Conservation (phyloP, 2,113 vertebrate genomes). For the Diadophis punctatus region DNA sequence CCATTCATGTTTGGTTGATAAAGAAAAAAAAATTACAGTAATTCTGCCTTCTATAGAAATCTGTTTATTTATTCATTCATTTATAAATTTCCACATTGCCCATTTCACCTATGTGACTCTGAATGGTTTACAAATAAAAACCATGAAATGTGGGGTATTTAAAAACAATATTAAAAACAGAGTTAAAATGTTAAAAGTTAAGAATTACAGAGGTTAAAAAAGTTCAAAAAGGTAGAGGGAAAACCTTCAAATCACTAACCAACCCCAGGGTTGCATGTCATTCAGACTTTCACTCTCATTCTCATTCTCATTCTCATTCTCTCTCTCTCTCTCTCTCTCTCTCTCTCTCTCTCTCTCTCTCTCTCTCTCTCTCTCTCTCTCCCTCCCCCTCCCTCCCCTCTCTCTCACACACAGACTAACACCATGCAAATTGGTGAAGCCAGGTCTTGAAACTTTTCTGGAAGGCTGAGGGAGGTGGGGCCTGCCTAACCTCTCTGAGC, state of each 20-base stretch:
- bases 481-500: background rate
- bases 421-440: background rate
- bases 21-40: background rate
- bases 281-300: too few species aligned
- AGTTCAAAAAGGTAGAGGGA: background rate
- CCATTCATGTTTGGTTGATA: background rate
- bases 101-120: background rate
- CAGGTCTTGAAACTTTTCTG: background rate
- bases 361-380: too few species aligned
- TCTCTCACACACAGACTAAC: background rate
- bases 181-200: background rate
- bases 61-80: background rate
- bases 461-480: background rate
- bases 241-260: background rate
- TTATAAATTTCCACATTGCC: background rate
- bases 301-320: too few species aligned
- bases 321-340: too few species aligned
- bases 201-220: background rate
- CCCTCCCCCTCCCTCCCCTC: rapidly evolving
- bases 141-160: background rate
- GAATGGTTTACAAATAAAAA: background rate
- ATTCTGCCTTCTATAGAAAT: background rate
- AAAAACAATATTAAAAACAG: background rate
- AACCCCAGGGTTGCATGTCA: background rate
- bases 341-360: too few species aligned